Evolutionary conservation across 2,888 invertebrate genomes (phyloP).

Genomic region (Drosophila fulvimacula): DNA sequence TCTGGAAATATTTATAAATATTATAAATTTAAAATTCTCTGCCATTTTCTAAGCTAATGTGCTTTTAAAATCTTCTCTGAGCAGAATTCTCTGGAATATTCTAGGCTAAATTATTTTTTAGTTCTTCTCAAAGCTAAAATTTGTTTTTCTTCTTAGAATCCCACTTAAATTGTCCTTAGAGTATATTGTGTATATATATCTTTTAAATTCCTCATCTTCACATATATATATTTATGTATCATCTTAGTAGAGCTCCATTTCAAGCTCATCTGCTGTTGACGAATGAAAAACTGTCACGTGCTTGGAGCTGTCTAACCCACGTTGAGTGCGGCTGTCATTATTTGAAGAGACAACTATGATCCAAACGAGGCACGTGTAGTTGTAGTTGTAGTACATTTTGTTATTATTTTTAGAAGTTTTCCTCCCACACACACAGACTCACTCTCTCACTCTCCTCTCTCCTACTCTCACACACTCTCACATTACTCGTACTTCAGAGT

Average conservation of each 20-base stretch:
- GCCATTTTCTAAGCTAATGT: background rate
- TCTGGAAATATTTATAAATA: background rate
- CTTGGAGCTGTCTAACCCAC: constrained; percentile 11
- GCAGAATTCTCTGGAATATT: background rate
- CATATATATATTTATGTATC: background rate
- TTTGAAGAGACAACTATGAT: constrained; percentile 14
- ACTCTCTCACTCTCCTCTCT: background rate
- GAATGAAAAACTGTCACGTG: constrained; percentile 1
- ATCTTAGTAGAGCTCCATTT: background rate
- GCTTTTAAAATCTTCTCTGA: no score
- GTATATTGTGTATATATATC: background rate
- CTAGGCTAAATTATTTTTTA: no score
- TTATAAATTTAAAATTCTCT: background rate
- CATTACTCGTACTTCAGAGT: constrained; percentile 28
- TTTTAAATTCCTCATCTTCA: background rate
- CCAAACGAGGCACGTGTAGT: constrained; percentile 22
- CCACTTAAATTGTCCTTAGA: no score
- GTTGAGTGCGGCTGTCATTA: constrained; percentile 14
- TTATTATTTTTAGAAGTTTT: constrained; percentile 30
- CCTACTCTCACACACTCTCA: background rate
- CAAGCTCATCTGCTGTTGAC: background rate
- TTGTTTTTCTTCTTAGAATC: no score
- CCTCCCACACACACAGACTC: background rate
- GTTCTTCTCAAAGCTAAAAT: background rate
- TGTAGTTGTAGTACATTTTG: constrained; percentile 33